Evolutionary conservation across 2,888 invertebrate species (phyloP).

Genomic region (Caradrina clavipalpis): DNA sequence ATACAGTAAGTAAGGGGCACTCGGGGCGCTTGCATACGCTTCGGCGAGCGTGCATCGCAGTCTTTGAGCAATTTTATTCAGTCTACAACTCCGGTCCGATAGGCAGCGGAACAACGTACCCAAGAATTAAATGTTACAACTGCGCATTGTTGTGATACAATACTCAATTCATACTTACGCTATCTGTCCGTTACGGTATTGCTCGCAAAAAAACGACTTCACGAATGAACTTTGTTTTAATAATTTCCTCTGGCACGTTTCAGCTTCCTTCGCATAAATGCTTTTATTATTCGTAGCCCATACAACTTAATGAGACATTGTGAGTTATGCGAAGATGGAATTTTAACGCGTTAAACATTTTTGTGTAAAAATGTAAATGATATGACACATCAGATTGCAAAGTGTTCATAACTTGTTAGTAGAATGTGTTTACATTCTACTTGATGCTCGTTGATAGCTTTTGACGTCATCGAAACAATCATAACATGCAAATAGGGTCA

Average conservation of each 20-base stretch:
- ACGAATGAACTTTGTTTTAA: conserved; percentile 54
- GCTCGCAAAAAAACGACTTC: conserved; percentile 42
- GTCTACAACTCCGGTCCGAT: conserved; percentile 52
- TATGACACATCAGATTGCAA: conserved; percentile 34
- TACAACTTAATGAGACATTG: conserved; percentile 53
- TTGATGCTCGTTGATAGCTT: conserved; percentile 6
- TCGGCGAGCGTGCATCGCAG: conserved; percentile 57
- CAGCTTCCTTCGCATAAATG: conserved; percentile 45
- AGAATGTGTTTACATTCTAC: conserved; percentile 20
- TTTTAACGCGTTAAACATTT: conserved; percentile 43
- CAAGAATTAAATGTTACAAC: conserved; percentile 50
- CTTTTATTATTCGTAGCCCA: conserved; percentile 55
- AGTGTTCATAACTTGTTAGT: conserved; percentile 21
- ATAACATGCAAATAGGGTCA: background rate
- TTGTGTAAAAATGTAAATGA: conserved; percentile 35
- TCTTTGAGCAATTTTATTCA: conserved; percentile 67
- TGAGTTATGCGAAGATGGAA: conserved; percentile 45
- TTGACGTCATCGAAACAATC: conserved; percentile 12
- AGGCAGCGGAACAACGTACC: conserved; percentile 38
- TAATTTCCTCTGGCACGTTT: conserved; percentile 47
- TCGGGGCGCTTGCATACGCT: conserved; percentile 63
- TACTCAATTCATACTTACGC: conserved; percentile 37
- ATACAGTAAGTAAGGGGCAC: conserved; percentile 63
- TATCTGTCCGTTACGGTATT: conserved; percentile 33
- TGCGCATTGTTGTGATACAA: conserved; percentile 44